A percentile compares a stretch with the other conserved stretches of the same genome.
These are phyloP conservation scores for Burhinus bistriatus DNA, from an alignment of 2,113 vertebrate species.

Conservation along the genomic window DNA sequence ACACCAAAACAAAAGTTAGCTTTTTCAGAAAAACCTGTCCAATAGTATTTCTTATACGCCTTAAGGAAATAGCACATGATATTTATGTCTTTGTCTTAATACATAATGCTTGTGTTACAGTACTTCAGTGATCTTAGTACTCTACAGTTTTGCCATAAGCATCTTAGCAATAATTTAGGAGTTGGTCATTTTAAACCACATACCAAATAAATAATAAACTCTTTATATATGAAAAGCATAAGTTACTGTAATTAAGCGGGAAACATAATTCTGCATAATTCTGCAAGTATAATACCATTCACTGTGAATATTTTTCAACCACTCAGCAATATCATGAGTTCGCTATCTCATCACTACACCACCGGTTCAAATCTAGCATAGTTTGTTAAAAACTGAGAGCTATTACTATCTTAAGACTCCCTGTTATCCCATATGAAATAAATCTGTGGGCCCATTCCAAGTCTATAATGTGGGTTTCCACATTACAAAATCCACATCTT, in stretches of 20 bases:
- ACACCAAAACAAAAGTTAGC: background rate
- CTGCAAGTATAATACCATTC: background rate
- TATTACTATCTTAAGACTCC: background rate
- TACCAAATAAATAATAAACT: background rate
- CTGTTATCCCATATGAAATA: background rate
- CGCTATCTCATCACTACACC: background rate
- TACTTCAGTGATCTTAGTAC: background rate
- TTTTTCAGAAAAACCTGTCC: background rate
- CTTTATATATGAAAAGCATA: background rate
- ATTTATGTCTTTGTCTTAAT: background rate
- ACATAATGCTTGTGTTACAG: background rate
- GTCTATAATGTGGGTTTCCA: background rate
- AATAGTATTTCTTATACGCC: background rate
- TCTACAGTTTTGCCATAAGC: background rate
- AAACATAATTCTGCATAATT: background rate
- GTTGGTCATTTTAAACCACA: background rate
- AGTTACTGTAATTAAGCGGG: background rate
- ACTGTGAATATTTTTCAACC: background rate
- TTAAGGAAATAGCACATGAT: background rate
- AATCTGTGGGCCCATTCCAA: background rate
- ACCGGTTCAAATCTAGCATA: background rate
- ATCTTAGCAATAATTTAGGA: background rate
- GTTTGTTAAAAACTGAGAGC: background rate
- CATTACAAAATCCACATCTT: constrained; percentile 42
- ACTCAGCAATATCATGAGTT: background rate